Evolutionary conservation across 2,888 invertebrate genomes (phyloP), one percentile per base, ranked within the genome.

Genomic region (Cheilosia variabilis): DNA sequence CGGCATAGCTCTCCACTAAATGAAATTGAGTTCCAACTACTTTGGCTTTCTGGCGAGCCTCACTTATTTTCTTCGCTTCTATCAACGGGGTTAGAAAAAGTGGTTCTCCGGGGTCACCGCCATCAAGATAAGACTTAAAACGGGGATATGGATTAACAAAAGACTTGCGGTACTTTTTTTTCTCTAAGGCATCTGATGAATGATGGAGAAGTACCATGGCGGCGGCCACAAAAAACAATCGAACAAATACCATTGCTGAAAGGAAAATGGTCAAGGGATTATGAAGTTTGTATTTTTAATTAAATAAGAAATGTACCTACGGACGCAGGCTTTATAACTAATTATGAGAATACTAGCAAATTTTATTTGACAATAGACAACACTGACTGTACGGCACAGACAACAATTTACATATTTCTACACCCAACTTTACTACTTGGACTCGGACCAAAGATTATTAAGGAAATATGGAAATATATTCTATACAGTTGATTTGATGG

Each of bases 1-100:
- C 91, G 93, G 94, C 91, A 88, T 93, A 93, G 89, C 94, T 94
- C 80, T 93, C 91, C 2, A 93, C 89, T 0, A 92, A 92, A 91
- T 79, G 91, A 72, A 78, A 90, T 87, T 90, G 89, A 2, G 89
- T 2, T 90, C 93, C 89, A 62, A 89, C 4, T 87, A 91, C 87
- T 88, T 91, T 69, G 0, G 92, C 90, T 81, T 89, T 83, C 17
- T 90, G 89, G 5, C 92, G 91, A 1, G 93, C 94, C 37, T 93
- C 91, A 4, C 90, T 89, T 0, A 92, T 65, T 17, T 89, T 90
- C 0, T 91, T 91, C 53, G 92, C 90, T 22, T 89, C 76, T 27
- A 91, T 92, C 1, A 90, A 62, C 0, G 91, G 90, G 4, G 92
- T 92, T 2, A 92, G 87, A 77, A 89, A 92, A 0, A 92, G 87